phyloP scores from a whole-genome alignment of 1,140 invertebrate genomes.

The Drosophila orosa region DNA sequence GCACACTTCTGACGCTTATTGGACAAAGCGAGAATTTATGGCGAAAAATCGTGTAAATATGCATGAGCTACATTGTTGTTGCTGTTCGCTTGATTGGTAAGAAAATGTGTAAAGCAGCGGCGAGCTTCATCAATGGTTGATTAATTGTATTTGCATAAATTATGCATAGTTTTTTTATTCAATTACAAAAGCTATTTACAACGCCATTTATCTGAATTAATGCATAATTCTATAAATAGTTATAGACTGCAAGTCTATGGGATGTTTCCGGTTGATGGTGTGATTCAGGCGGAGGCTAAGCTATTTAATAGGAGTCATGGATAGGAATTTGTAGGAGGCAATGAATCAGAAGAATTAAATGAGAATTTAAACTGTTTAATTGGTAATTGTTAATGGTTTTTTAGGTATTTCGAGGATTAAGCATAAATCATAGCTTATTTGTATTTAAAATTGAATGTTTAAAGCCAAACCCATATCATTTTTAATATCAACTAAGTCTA shows the following conservation, averaged over 20 bases:
- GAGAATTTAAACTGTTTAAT: background rate
- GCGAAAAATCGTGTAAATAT: slow-evolving; percentile 75
- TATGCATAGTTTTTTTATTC: slow-evolving; percentile 55
- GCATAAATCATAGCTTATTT: too few species aligned
- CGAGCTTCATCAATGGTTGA: slow-evolving; percentile 59
- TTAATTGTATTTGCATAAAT: slow-evolving; percentile 77
- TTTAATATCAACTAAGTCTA: background rate
- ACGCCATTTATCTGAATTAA: slow-evolving; percentile 37
- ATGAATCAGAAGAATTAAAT: slow-evolving; percentile 20
- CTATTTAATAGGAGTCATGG: slow-evolving; percentile 18
- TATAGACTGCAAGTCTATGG: slow-evolving; percentile 33
- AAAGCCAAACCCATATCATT: slow-evolving; percentile 4
- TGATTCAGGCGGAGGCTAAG: slow-evolving; percentile 31
- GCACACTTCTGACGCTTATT: slow-evolving; percentile 40
- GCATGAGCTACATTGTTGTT: slow-evolving; percentile 46
- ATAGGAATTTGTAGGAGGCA: background rate
- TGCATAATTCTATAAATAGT: slow-evolving; percentile 59
- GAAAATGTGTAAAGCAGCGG: slow-evolving; percentile 12
- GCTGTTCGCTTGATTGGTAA: background rate
- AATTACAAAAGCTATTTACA: slow-evolving; percentile 56
- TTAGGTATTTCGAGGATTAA: background rate
- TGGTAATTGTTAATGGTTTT: background rate
- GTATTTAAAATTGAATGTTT: background rate
- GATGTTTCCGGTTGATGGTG: slow-evolving; percentile 28
- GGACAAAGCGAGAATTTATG: slow-evolving; percentile 50